Evolutionary conservation across 2,113 vertebrate genomes (phyloP).

Genomic region (Anarrhichthys ocellatus): DNA sequence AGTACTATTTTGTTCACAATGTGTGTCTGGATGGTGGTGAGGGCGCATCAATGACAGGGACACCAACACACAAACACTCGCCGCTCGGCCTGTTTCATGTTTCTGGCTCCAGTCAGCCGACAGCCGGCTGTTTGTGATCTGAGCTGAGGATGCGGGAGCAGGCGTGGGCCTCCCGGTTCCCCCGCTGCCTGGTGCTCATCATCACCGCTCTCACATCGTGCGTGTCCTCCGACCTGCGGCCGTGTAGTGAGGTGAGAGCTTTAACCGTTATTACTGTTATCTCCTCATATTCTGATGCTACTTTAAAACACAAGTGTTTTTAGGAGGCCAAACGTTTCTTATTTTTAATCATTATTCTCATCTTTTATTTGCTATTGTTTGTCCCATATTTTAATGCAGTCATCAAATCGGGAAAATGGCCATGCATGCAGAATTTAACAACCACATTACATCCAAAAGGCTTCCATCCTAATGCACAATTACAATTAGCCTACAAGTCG

Average conservation of each 20-base stretch:
- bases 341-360: not conserved
- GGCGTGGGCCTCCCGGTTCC: slow-evolving; percentile 53
- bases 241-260: slow-evolving; percentile 71
- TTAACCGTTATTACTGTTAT: not conserved
- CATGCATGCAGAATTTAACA: not conserved
- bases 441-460: not conserved
- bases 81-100: slow-evolving; percentile 41
- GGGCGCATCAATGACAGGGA: slow-evolving; percentile 57
- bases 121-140: slow-evolving; percentile 49
- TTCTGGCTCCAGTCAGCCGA: slow-evolving; percentile 48
- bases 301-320: not conserved
- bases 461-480: not conserved
- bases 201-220: slow-evolving; percentile 46
- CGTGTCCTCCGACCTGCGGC: slow-evolving; percentile 58
- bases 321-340: not conserved
- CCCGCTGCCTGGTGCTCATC: slow-evolving; percentile 62
- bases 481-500: not conserved
- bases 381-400: not conserved
- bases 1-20: rapidly evolving
- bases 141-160: slow-evolving; percentile 67
- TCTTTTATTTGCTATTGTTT: not conserved
- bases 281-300: not conserved
- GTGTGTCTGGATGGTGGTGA: not conserved
- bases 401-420: slow-evolving; percentile 16
- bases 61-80: not conserved